phyloP scores from a whole-genome alignment of 2,797 vertebrate species.

The Phataginus tetradactyla region DNA sequence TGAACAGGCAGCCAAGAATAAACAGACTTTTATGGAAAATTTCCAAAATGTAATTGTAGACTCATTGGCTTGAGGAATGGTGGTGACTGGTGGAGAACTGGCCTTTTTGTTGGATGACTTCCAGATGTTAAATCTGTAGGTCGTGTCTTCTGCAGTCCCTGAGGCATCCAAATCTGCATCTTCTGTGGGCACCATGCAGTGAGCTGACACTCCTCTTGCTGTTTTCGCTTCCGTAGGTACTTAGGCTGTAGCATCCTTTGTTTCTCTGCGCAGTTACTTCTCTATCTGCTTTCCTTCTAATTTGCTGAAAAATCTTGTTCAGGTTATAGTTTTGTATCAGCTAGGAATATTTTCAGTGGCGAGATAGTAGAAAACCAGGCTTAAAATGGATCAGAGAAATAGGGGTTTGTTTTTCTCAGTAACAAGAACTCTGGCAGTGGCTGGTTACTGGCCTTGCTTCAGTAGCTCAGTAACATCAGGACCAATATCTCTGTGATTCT shows the following conservation, averaged over 20 bases:
- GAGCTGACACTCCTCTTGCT: not conserved
- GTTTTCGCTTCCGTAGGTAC: not conserved
- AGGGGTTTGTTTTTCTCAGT: slow-evolving; percentile 2
- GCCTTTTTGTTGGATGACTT: not conserved
- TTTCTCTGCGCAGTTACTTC: not conserved
- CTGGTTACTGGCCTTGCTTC: not conserved
- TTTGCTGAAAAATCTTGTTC: slow-evolving; percentile 6
- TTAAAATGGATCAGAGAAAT: not conserved
- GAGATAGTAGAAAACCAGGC: not conserved
- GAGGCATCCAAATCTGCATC: not conserved
- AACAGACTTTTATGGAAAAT: not conserved
- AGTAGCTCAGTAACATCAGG: not conserved
- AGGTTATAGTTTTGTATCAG: not conserved
- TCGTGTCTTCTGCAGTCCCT: not conserved
- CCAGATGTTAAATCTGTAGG: not conserved
- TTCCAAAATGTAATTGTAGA: not conserved
- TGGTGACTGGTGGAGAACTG: not conserved
- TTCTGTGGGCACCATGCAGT: not conserved
- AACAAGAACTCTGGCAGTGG: not conserved
- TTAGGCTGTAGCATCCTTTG: not conserved
- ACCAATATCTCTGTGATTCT: not conserved
- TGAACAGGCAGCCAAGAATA: not conserved
- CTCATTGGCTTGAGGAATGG: not conserved
- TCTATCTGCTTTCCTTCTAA: not conserved
- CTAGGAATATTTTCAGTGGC: slow-evolving; percentile 16